A percentile compares a stretch with the other conserved stretches of the same genome.
Evolutionary conservation across 2,888 invertebrate species (phyloP).

Genomic region (Eugnorisma glareosa): DNA sequence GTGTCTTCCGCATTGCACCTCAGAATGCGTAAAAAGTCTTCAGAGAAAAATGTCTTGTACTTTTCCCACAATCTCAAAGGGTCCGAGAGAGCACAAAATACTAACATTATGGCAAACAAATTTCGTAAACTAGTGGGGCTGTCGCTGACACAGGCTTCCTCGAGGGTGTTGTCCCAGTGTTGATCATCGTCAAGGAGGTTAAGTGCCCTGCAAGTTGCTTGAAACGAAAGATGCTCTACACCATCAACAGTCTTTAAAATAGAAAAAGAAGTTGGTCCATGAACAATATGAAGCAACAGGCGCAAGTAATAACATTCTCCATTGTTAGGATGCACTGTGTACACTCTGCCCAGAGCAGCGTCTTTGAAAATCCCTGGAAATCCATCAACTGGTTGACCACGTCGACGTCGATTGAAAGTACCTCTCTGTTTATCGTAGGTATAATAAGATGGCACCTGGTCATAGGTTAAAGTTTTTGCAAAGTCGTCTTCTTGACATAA

Average conservation of each 20-base stretch:
- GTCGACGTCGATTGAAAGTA: too few species aligned
- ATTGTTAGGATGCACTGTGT: too few species aligned
- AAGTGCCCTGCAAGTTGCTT: too few species aligned
- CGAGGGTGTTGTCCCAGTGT: conserved; percentile 3
- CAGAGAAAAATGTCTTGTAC: conserved; percentile 1
- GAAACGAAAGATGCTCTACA: too few species aligned
- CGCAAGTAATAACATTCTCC: conserved; percentile 1
- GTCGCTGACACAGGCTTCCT: conserved; percentile 1
- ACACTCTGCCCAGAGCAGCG: not conserved
- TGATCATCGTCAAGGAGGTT: not conserved
- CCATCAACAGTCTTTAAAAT: too few species aligned
- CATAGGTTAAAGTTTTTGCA: too few species aligned
- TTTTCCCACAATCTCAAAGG: conserved; percentile 5
- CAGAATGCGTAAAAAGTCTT: conserved; percentile 4
- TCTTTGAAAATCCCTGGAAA: conserved; percentile 1
- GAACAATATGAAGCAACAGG: too few species aligned
- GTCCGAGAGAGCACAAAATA: conserved; percentile 6
- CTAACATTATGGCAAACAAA: not conserved
- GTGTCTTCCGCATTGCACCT: not conserved
- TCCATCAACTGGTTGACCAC: not conserved
- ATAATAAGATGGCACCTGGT: too few species aligned
- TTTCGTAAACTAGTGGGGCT: conserved; percentile 3
- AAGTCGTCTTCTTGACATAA: too few species aligned
- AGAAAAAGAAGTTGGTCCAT: too few species aligned
- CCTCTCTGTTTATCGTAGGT: too few species aligned